phyloP scores from a whole-genome alignment of 1,140 invertebrate genomes.

The Oryctes rhinoceros region DNA sequence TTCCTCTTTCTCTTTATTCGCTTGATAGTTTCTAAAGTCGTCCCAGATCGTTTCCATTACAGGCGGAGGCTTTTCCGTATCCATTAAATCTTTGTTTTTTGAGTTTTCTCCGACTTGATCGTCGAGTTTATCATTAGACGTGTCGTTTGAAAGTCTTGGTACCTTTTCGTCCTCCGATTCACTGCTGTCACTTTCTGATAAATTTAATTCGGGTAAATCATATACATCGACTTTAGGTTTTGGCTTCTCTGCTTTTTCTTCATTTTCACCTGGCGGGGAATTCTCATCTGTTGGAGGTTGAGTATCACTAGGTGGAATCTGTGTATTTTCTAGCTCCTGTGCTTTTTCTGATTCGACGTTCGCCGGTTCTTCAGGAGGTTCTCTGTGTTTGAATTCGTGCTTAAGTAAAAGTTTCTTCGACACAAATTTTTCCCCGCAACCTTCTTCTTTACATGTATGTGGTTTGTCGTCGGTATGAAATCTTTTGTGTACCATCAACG shows the following conservation, averaged over 20 bases:
- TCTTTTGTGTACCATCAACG: constrained; percentile 82
- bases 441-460: constrained; percentile 72
- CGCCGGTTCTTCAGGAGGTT: constrained; percentile 58
- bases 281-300: constrained; percentile 70
- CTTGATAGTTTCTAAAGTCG: constrained; percentile 78
- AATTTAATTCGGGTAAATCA: constrained; percentile 80
- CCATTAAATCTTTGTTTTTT: background rate
- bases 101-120: background rate
- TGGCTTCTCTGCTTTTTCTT: constrained; percentile 69
- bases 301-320: constrained; percentile 52
- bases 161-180: constrained; percentile 71
- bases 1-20: constrained; percentile 64
- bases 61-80: constrained; percentile 52
- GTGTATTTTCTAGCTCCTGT: constrained; percentile 47
- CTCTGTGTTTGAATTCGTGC: constrained; percentile 69
- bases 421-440: constrained; percentile 79
- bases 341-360: constrained; percentile 57
- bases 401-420: constrained; percentile 79
- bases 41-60: constrained; percentile 81
- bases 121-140: background rate
- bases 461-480: constrained; percentile 75
- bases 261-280: constrained; percentile 62
- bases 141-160: background rate
- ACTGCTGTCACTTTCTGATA: constrained; percentile 81
- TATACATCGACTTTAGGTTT: constrained; percentile 70